Conservation (phyloP, 2,113 vertebrate species). For the Entomyzon cyanotis region DNA sequence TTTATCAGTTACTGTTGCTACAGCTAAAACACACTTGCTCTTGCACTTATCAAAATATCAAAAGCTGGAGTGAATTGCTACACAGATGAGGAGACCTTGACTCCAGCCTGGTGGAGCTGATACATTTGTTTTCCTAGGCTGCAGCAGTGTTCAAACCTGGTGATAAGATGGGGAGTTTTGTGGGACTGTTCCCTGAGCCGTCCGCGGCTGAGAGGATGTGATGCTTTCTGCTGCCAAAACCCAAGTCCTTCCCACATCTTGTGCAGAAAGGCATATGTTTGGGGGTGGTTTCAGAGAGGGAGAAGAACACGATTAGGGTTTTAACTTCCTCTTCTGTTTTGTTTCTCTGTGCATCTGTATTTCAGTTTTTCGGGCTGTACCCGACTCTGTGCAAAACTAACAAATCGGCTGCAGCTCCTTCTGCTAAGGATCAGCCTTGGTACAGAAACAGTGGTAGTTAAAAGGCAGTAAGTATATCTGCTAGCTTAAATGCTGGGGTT, state of each 20-base stretch:
- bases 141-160: neutral
- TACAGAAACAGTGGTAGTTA: constrained; percentile 8
- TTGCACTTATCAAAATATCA: neutral
- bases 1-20: neutral
- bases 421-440: constrained; percentile 23
- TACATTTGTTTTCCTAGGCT: neutral
- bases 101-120: neutral
- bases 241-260: neutral
- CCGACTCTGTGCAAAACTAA: constrained; percentile 3
- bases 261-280: constrained; percentile 20
- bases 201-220: neutral
- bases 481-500: neutral
- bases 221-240: neutral
- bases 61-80: neutral
- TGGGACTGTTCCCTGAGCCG: neutral
- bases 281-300: constrained; percentile 42
- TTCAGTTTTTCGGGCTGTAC: constrained; percentile 8
- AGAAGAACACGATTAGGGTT: neutral
- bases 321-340: constrained; percentile 45
- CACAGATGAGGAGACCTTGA: neutral
- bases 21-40: neutral
- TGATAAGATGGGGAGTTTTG: neutral
- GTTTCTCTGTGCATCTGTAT: constrained; percentile 24
- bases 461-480: constrained; percentile 44
- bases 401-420: neutral